These are phyloP conservation scores for Drosophila ercepeae DNA, from an alignment of 1,140 invertebrate genomes.

Conservation along the genomic window DNA sequence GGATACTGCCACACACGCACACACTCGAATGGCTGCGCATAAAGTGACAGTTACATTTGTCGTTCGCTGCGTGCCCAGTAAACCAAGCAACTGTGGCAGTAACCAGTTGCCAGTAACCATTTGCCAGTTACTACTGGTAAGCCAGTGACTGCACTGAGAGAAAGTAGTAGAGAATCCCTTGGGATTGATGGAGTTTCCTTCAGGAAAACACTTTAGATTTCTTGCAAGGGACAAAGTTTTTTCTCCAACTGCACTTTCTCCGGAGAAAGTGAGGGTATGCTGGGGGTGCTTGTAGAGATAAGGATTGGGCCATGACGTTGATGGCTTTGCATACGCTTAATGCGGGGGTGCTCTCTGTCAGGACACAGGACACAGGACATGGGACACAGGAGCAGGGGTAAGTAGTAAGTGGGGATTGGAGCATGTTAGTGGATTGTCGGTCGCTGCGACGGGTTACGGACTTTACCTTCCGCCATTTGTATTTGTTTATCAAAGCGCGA, in stretches of 20 bases:
- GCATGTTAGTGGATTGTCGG: conserved; percentile 31
- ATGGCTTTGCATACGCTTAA: conserved; percentile 44
- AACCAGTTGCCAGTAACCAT: conserved; percentile 45
- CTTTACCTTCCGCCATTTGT: conserved; percentile 54
- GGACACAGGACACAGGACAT: background rate
- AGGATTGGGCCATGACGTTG: conserved; percentile 36
- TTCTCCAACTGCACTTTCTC: conserved; percentile 45
- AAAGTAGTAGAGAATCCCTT: too few relatives aligned
- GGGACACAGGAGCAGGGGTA: background rate
- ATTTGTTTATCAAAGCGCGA: conserved; percentile 78
- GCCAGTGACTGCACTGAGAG: background rate
- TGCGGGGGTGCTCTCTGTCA: background rate
- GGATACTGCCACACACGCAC: conserved; percentile 4
- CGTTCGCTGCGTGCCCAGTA: conserved; percentile 25
- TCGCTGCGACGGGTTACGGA: conserved; percentile 15
- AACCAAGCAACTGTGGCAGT: conserved; percentile 31
- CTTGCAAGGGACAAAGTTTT: too few relatives aligned
- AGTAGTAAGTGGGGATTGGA: conserved; percentile 12
- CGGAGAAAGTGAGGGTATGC: conserved; percentile 2
- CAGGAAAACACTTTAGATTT: too few relatives aligned
- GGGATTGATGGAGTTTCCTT: too few relatives aligned
- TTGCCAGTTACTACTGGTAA: conserved; percentile 27
- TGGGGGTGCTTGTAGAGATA: background rate
- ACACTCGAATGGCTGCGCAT: conserved; percentile 48
- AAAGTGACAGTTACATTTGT: conserved; percentile 68